phyloP scores from a whole-genome alignment of 2,888 invertebrate genomes.

The Dromius quadrimaculatus region DNA sequence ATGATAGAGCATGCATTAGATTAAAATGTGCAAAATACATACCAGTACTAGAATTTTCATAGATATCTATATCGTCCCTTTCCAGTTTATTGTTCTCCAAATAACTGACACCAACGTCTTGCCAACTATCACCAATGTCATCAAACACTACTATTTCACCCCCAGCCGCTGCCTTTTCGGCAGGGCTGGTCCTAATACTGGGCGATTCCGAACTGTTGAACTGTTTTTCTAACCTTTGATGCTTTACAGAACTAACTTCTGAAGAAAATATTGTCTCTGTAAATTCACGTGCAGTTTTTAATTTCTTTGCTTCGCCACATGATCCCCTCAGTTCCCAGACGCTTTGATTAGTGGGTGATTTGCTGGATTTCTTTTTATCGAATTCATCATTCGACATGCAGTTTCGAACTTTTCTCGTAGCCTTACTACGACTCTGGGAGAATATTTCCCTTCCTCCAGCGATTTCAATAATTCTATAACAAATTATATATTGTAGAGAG shows the following conservation, averaged over 20 bases:
- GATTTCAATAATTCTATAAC: constrained; percentile 76
- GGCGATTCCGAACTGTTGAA: constrained; percentile 17
- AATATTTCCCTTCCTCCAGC: constrained; percentile 88
- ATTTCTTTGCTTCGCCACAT: constrained; percentile 64
- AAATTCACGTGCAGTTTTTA: constrained; percentile 69
- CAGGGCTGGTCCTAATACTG: constrained; percentile 64
- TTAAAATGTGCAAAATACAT: constrained; percentile 56
- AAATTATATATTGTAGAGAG: no score
- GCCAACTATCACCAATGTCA: constrained; percentile 87
- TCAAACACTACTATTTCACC: constrained; percentile 89
- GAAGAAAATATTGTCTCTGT: constrained; percentile 74
- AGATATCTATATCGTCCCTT: constrained; percentile 34
- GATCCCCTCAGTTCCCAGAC: constrained; percentile 72
- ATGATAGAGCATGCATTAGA: background rate
- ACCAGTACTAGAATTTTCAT: constrained; percentile 62
- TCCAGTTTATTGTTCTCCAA: constrained; percentile 46
- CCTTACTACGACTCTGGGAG: constrained; percentile 85
- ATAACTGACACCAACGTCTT: constrained; percentile 66
- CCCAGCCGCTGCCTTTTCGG: constrained; percentile 74
- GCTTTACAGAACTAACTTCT: constrained; percentile 72
- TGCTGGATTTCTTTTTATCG: constrained; percentile 66
- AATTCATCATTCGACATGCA: constrained; percentile 65
- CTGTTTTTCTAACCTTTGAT: constrained; percentile 61
- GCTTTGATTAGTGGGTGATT: constrained; percentile 69
- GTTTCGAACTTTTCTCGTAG: constrained; percentile 78